A percentile compares a stretch with the other conserved stretches of the same genome.
phyloP scores from a whole-genome alignment of 2,888 invertebrate species.

The Drosophila nr. medialis region DNA sequence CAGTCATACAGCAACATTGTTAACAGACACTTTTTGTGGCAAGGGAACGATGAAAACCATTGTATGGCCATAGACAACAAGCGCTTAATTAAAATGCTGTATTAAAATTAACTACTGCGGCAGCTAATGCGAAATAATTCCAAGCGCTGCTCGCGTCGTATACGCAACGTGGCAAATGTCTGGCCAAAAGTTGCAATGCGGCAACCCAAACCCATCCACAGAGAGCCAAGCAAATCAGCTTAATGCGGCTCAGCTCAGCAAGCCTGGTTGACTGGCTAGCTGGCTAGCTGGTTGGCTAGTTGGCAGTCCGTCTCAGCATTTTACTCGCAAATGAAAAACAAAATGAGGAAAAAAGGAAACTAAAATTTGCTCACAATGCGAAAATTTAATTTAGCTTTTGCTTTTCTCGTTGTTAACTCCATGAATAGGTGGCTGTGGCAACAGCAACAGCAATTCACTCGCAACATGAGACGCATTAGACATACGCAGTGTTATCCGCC shows the following conservation, averaged over 20 bases:
- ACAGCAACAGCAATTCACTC: constrained; percentile 16
- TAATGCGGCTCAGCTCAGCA: constrained; percentile 65
- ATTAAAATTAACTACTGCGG: constrained; percentile 71
- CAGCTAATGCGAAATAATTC: constrained; percentile 57
- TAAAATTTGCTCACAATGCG: constrained; percentile 59
- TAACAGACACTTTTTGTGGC: neutral
- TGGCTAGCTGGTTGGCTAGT: neutral
- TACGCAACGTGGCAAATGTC: constrained; percentile 58
- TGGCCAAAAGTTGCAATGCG: constrained; percentile 47
- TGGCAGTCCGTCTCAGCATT: constrained; percentile 28
- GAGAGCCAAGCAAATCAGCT: constrained; percentile 63
- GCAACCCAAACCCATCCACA: constrained; percentile 27
- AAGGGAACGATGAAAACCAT: constrained; percentile 1
- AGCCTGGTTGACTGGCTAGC: constrained; percentile 38
- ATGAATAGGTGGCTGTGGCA: constrained; percentile 39
- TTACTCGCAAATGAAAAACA: constrained; percentile 3
- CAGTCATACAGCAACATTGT: neutral
- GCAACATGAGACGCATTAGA: constrained; percentile 68
- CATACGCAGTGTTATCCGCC: constrained; percentile 66
- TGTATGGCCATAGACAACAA: constrained; percentile 23
- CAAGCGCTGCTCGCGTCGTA: constrained; percentile 45
- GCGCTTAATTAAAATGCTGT: constrained; percentile 70
- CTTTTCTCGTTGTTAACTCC: constrained; percentile 46
- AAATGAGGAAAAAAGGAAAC: constrained; percentile 8
- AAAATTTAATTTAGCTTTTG: constrained; percentile 76